Percentiles rank a stretch among this genome's conserved stretches.
phyloP scores from a whole-genome alignment of 1,140 invertebrate species.

The Drosophila bocqueti region DNA sequence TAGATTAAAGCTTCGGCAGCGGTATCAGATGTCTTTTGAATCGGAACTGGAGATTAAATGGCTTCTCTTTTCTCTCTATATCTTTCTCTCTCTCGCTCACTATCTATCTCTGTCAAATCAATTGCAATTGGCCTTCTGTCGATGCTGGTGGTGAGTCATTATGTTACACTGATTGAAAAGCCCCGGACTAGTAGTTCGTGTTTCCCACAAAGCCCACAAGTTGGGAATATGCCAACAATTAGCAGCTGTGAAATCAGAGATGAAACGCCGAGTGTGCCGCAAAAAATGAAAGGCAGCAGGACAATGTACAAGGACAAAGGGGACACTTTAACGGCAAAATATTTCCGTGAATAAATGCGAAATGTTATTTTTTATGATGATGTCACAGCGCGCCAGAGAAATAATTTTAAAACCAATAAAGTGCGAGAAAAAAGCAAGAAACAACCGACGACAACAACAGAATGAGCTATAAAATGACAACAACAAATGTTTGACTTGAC shows the following conservation, averaged over 20 bases:
- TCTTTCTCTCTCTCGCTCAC: neutral
- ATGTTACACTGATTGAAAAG: slow-evolving; percentile 29
- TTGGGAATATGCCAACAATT: slow-evolving; percentile 42
- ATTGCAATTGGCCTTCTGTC: slow-evolving; percentile 21
- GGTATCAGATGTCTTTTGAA: slow-evolving; percentile 24
- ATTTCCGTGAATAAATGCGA: slow-evolving; percentile 39
- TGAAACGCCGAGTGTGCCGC: neutral
- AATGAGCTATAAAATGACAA: slow-evolving; percentile 50
- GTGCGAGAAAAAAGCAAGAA: slow-evolving; percentile 28
- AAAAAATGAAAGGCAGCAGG: slow-evolving; percentile 1
- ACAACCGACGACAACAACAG: slow-evolving; percentile 40
- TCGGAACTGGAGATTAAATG: slow-evolving; percentile 17
- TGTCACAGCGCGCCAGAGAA: slow-evolving; percentile 57
- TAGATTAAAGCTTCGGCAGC: slow-evolving; percentile 29
- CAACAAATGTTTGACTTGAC: slow-evolving; percentile 58
- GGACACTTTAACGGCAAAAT: slow-evolving; percentile 11
- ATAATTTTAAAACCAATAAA: slow-evolving; percentile 73
- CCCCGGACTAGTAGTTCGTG: slow-evolving; percentile 1
- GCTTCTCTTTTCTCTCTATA: neutral
- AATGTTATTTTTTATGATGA: slow-evolving; percentile 55
- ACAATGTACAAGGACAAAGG: slow-evolving; percentile 36
- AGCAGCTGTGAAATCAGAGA: slow-evolving; percentile 14
- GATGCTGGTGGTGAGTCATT: slow-evolving; percentile 5
- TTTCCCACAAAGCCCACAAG: slow-evolving; percentile 6
- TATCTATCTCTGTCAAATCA: slow-evolving; percentile 21